phyloP scores from a whole-genome alignment of 1,140 invertebrate genomes.

The Zaprionus inermis region DNA sequence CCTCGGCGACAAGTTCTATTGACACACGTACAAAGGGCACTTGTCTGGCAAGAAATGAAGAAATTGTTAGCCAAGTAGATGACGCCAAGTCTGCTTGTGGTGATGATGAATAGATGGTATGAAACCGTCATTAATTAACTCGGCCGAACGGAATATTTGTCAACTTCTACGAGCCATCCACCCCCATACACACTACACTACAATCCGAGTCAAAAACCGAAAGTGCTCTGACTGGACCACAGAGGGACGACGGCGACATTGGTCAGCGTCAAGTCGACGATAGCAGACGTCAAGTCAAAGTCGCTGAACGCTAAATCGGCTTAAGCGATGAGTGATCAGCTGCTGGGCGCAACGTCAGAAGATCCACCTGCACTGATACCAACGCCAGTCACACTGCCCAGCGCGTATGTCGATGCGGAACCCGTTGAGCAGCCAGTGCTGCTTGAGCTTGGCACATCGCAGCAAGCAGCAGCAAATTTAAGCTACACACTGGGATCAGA shows the following conservation, averaged over 20 bases:
- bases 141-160: slow-evolving; percentile 9
- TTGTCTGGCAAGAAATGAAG: slow-evolving; percentile 26
- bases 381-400: slow-evolving; percentile 51
- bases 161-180: background rate
- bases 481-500: slow-evolving; percentile 61
- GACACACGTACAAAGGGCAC: slow-evolving; percentile 71
- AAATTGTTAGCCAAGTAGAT: slow-evolving; percentile 38
- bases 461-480: slow-evolving; percentile 34
- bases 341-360: slow-evolving; percentile 56
- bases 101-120: slow-evolving; percentile 58
- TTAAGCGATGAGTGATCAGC: slow-evolving; percentile 77
- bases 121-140: slow-evolving; percentile 21
- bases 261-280: slow-evolving; percentile 33
- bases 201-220: slow-evolving; percentile 17
- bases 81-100: slow-evolving; percentile 40
- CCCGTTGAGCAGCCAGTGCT: slow-evolving; percentile 67
- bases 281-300: slow-evolving; percentile 37
- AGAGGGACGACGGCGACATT: slow-evolving; percentile 33
- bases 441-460: slow-evolving; percentile 64
- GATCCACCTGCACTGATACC: slow-evolving; percentile 62
- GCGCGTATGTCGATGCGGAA: slow-evolving; percentile 61
- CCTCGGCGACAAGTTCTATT: slow-evolving; percentile 61
- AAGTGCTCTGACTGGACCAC: slow-evolving; percentile 28
- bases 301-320: slow-evolving; percentile 44
- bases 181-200: slow-evolving; percentile 14